These are phyloP conservation scores for Scaptomyza flava DNA, from an alignment of 2,888 invertebrate genomes.

Conservation along the genomic window DNA sequence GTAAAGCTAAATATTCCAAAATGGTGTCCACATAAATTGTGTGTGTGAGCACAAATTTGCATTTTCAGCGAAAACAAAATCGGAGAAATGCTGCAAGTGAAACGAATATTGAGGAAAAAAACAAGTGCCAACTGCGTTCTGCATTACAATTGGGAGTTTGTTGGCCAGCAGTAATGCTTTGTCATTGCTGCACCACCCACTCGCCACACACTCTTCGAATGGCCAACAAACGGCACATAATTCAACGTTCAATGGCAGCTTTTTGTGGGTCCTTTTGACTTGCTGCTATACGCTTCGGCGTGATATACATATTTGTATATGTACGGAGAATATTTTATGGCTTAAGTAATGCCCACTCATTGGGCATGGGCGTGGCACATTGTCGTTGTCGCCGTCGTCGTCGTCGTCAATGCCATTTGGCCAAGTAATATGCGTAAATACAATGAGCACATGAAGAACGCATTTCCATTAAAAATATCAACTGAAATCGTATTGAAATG, in stretches of 20 bases:
- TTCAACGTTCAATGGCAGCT: conserved; percentile 29
- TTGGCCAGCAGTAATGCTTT: conserved; percentile 19
- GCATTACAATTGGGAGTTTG: conserved; percentile 33
- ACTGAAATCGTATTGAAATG: conserved; percentile 24
- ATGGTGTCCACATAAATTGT: conserved; percentile 38
- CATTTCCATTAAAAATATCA: conserved; percentile 37
- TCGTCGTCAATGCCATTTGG: conserved; percentile 3
- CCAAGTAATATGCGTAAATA: conserved; percentile 35
- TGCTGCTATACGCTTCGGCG: conserved; percentile 18
- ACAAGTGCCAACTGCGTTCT: conserved; percentile 37
- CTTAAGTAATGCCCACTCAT: conserved; percentile 33
- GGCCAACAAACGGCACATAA: conserved; percentile 34
- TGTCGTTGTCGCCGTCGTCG: not conserved
- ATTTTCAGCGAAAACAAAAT: conserved; percentile 29
- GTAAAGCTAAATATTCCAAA: conserved; percentile 22
- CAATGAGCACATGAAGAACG: conserved; percentile 38
- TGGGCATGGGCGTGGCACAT: conserved; percentile 31
- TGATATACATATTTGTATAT: conserved; percentile 5
- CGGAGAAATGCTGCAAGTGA: conserved; percentile 20
- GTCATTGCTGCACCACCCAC: conserved; percentile 10
- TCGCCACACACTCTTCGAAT: not conserved
- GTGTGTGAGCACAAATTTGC: conserved; percentile 23
- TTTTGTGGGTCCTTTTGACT: conserved; percentile 34
- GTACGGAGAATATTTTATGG: conserved; percentile 29
- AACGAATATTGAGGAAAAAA: conserved; percentile 35